phyloP scores from a whole-genome alignment of 2,888 invertebrate genomes.

The Erebia ligea region DNA sequence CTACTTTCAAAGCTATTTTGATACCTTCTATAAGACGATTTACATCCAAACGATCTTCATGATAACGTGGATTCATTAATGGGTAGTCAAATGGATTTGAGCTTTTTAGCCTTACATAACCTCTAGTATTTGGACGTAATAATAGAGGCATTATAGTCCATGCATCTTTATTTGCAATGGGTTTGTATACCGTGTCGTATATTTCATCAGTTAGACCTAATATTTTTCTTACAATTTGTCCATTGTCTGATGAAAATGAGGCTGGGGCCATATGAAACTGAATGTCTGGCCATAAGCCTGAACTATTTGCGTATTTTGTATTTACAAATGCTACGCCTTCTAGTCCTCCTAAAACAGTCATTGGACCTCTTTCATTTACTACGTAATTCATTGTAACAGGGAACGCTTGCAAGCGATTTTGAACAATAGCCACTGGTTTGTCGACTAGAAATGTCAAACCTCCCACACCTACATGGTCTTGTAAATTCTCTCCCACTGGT shows the following conservation, averaged over 20 bases:
- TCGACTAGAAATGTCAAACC: conserved; percentile 91
- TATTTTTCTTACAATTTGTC: conserved; percentile 89
- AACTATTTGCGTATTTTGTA: conserved; percentile 90
- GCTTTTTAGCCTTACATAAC: conserved; percentile 88
- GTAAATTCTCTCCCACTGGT: conserved; percentile 91
- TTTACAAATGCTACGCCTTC: conserved; percentile 95
- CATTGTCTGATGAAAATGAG: conserved; percentile 91
- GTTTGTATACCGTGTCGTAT: conserved; percentile 90
- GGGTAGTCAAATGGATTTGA: conserved; percentile 95
- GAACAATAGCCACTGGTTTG: conserved; percentile 92
- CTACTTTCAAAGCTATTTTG: conserved; percentile 88
- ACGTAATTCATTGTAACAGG: conserved; percentile 92
- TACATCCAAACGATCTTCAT: conserved; percentile 90
- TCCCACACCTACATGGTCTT: conserved; percentile 95
- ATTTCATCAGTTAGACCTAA: conserved; percentile 91
- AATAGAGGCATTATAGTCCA: conserved; percentile 95
- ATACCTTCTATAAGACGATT: conserved; percentile 92
- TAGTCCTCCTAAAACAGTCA: conserved; percentile 94
- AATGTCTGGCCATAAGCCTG: conserved; percentile 92
- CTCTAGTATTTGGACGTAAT: conserved; percentile 90
- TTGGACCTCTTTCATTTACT: conserved; percentile 84
- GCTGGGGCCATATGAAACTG: conserved; percentile 97
- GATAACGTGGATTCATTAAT: conserved; percentile 95
- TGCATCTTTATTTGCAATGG: conserved; percentile 90
- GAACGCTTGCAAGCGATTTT: conserved; percentile 89